Base-by-base conservation (phyloP, 2,797 vertebrate genomes). In the Xiphorhynchus erythropygius region DNA sequence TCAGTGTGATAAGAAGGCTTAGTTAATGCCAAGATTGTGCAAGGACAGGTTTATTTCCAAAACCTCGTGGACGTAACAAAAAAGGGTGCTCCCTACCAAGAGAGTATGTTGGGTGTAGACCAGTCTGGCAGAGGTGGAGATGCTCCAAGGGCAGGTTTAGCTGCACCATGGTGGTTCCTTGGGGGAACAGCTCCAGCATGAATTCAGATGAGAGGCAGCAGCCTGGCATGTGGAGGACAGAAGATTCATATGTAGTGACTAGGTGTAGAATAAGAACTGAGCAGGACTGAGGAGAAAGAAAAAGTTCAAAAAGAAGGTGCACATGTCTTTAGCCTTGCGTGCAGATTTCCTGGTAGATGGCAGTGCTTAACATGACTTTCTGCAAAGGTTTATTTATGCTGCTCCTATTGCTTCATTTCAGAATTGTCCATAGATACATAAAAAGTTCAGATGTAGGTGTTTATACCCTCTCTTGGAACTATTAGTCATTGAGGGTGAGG, bases 131-230 rank as follows among this genome's bases (percentile, higher is more conserved):
- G 86, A 76, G 41, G 33, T 46, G 39, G 41, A 49, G 37, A 11
- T 84, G 35, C 27, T 77, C 18, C 2, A n/a, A 53, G 35, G 4
- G 8, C 37, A 18, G 41, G 7, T 17, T 44, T 49, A 33, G 46
- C 42, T 53, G 39, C 35, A 22, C 24, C 27, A 7, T 0, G 0
- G 35, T 28, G 44, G 68, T 75, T 84, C 44, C 30, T 32, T 5
- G 2, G 44, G 39, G 18, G 9, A 79, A 6, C 50, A 23, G 37
- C 52, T 93, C 23, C 67, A 82, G 35, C 41, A 5, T 18, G 74
- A 50, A 55, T 62, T 75, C 77, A 60, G 63, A 24, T 4, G 8
- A 65, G 44, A 50, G 41, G 24, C 2, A 18, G 18, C 23, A n/a
- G 12, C 12, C 52, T 44, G 18, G 35, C 53, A 17, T 1, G 32